phyloP scores from a whole-genome alignment of 2,113 vertebrate species.

The Carassius gibelio region DNA sequence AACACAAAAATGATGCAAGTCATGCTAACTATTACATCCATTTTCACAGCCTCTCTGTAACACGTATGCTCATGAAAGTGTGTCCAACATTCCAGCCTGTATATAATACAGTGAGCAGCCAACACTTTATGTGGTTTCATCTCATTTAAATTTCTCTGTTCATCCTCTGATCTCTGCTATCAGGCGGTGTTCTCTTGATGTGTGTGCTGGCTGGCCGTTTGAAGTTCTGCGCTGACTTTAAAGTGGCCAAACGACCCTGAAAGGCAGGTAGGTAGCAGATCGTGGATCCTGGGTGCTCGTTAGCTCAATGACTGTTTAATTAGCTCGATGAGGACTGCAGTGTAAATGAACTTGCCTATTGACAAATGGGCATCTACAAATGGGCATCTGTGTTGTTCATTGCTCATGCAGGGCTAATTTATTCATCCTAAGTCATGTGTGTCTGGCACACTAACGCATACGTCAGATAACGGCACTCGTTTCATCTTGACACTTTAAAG shows the following conservation, averaged over 20 bases:
- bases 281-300: background rate
- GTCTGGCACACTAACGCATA: background rate
- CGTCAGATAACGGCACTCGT: conserved; percentile 16
- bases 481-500: conserved; percentile 40
- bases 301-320: conserved; percentile 46
- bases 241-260: conserved; percentile 35
- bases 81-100: conserved; percentile 3
- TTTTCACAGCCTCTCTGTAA: background rate
- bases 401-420: background rate
- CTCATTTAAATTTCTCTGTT: conserved; percentile 67
- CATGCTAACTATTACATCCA: background rate
- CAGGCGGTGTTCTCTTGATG: conserved; percentile 45
- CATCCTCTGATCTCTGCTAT: conserved; percentile 60
- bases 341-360: conserved; percentile 19
- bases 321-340: conserved; percentile 33
- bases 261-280: conserved; percentile 28
- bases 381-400: conserved; percentile 26
- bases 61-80: background rate
- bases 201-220: conserved; percentile 40
- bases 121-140: conserved; percentile 54
- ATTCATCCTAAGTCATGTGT: conserved; percentile 9
- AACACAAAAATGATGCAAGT: background rate
- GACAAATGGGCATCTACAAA: conserved; percentile 11
- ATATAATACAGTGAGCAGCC: background rate
- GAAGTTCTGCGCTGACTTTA: conserved; percentile 50